Conservation (phyloP, 1,140 invertebrate genomes). For the Leptopilina boulardi region DNA sequence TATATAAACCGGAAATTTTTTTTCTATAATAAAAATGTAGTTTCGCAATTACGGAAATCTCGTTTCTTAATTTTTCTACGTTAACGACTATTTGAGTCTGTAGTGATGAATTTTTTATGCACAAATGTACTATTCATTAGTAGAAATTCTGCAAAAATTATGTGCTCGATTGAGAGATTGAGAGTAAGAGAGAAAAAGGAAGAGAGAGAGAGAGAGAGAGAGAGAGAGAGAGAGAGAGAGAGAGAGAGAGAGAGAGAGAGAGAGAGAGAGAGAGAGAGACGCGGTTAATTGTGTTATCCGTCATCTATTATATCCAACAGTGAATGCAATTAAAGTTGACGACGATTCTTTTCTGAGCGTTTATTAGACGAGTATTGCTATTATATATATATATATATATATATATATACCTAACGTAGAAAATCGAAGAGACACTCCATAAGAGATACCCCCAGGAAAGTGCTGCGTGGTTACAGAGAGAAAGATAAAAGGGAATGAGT, state of each 20-base stretch:
- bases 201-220: too few relatives aligned
- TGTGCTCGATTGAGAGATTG: background rate
- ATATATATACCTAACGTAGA: background rate
- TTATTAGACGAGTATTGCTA: slow-evolving; percentile 33
- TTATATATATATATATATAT: too few relatives aligned
- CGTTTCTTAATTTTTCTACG: background rate
- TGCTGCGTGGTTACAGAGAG: slow-evolving; percentile 28
- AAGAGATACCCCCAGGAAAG: slow-evolving; percentile 7
- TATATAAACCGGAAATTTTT: too few relatives aligned
- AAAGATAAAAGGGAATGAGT: slow-evolving; percentile 36
- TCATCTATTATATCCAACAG: slow-evolving; percentile 55
- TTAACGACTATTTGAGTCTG: background rate
- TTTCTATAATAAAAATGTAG: background rate
- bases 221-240: background rate
- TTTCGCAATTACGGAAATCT: slow-evolving; percentile 4
- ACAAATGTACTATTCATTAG: background rate
- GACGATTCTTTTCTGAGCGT: slow-evolving; percentile 27
- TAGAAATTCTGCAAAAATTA: slow-evolving; percentile 1
- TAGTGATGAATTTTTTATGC: slow-evolving; percentile 5
- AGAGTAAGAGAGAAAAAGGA: too few relatives aligned
- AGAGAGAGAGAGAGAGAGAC: background rate
- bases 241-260: too few relatives aligned
- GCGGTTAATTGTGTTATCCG: slow-evolving; percentile 54
- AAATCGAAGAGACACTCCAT: slow-evolving; percentile 23
- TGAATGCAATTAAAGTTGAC: slow-evolving; percentile 54